These are phyloP conservation scores for Cephus pygmeus DNA, from an alignment of 2,888 invertebrate genomes.

Conservation along the genomic window DNA sequence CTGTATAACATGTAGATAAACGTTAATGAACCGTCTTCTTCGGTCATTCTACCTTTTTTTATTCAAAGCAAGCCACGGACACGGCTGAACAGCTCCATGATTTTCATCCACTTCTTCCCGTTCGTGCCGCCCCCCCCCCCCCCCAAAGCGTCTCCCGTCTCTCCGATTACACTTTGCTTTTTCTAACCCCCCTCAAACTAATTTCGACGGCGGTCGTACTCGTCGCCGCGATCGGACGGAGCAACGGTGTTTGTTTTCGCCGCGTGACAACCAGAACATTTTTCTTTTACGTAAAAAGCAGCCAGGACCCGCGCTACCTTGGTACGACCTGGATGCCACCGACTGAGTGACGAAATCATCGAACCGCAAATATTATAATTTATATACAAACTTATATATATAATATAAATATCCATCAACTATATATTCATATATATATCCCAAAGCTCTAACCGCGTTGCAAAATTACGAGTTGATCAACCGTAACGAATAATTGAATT, in stretches of 20 bases:
- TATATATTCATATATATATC: too few relatives aligned
- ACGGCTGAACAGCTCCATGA: not conserved
- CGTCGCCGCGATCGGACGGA: slow-evolving; percentile 4
- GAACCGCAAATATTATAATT: not conserved
- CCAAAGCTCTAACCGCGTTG: not conserved
- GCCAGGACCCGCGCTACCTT: not conserved
- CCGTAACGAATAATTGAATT: not conserved
- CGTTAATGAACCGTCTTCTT: not conserved
- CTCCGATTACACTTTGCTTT: not conserved
- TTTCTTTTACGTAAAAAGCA: not conserved
- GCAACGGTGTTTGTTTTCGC: slow-evolving; percentile 28
- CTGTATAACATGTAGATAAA: not conserved
- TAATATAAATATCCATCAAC: not conserved
- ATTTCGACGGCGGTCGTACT: slow-evolving; percentile 26
- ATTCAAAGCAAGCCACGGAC: not conserved
- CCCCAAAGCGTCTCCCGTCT: not conserved
- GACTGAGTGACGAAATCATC: not conserved
- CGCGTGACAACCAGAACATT: slow-evolving; percentile 6
- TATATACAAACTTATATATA: not conserved
- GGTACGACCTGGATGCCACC: slow-evolving; percentile 3
- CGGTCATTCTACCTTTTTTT: not conserved
- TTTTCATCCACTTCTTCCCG: not conserved
- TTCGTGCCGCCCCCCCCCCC: not conserved
- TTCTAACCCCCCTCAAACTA: slow-evolving; percentile 15
- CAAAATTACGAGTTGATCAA: not conserved